Evolutionary conservation across 2,797 vertebrate species (phyloP).

Genomic region (Melanotaenia nigrans): DNA sequence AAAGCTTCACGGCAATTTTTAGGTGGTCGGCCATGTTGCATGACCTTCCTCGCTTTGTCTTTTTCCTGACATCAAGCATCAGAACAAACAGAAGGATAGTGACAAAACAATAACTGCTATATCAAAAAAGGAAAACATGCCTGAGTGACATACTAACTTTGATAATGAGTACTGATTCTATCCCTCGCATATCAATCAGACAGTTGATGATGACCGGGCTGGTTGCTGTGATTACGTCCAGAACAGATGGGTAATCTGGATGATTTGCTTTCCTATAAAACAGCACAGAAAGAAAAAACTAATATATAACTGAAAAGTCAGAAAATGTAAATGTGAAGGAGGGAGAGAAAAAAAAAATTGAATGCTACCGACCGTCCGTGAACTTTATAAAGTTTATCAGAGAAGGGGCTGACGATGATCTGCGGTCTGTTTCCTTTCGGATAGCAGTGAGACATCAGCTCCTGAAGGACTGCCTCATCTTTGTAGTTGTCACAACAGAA

Average conservation of each 20-base stretch:
- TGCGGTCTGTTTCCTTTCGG: constrained; percentile 67
- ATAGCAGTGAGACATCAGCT: constrained; percentile 70
- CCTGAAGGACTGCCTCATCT: constrained; percentile 74
- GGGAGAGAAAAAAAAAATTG: too few species aligned
- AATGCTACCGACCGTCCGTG: constrained; percentile 44
- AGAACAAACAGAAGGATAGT: neutral
- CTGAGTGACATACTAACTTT: constrained; percentile 38
- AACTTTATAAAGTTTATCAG: constrained; percentile 59
- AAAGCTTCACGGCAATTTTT: constrained; percentile 77
- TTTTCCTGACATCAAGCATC: constrained; percentile 46
- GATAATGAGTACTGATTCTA: constrained; percentile 72
- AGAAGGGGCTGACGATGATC: constrained; percentile 74
- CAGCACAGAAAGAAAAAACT: neutral
- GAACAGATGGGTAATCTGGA: constrained; percentile 45
- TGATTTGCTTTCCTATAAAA: constrained; percentile 56
- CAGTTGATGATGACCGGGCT: constrained; percentile 75
- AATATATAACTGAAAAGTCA: neutral
- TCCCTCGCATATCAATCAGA: constrained; percentile 78
- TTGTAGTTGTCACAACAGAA: constrained; percentile 82
- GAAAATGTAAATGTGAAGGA: neutral
- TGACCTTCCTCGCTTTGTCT: constrained; percentile 59
- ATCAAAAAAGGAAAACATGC: neutral
- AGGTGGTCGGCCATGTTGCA: constrained; percentile 72
- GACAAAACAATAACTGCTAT: neutral
- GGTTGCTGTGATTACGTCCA: constrained; percentile 60